These are phyloP conservation scores for Sycobia sp. DNA, from an alignment of 1,140 invertebrate species.

Conservation along the genomic window DNA sequence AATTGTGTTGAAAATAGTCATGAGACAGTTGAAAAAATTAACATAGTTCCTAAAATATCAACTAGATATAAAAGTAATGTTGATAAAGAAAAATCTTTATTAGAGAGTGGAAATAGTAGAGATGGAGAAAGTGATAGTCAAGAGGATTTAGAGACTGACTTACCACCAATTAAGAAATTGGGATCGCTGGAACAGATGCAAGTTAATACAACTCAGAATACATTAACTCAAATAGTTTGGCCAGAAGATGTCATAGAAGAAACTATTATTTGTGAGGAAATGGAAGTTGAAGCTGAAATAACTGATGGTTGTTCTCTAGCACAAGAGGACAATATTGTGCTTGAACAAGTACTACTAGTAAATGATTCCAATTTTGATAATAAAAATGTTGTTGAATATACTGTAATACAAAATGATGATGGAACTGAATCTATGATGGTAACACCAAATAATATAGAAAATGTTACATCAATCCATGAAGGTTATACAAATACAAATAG, in stretches of 20 bases:
- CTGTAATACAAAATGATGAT: conserved; percentile 50
- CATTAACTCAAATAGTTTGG: conserved; percentile 41
- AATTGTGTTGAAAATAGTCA: conserved; percentile 39
- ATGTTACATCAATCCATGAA: conserved; percentile 18
- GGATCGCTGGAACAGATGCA: conserved; percentile 24
- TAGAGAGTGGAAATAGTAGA: conserved; percentile 32
- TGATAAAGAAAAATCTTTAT: conserved; percentile 33
- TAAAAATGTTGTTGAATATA: conserved; percentile 49
- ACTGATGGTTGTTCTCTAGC: conserved; percentile 34
- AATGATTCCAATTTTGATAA: conserved; percentile 41
- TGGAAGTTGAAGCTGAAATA: conserved; percentile 50
- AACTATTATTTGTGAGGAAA: conserved; percentile 57
- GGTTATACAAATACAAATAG: conserved; percentile 31
- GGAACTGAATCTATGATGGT: conserved; percentile 45
- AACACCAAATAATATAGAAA: conserved; percentile 31
- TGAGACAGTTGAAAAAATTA: conserved; percentile 35
- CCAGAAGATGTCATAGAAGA: conserved; percentile 55
- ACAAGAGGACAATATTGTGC: conserved; percentile 37
- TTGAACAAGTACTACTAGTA: conserved; percentile 49
- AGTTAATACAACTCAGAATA: conserved; percentile 14
- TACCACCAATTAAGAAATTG: conserved; percentile 25
- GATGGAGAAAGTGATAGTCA: conserved; percentile 43
- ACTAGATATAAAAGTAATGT: conserved; percentile 36
- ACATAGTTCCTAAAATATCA: conserved; percentile 40
- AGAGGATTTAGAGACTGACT: conserved; percentile 38